phyloP scores from a whole-genome alignment of 2,888 invertebrate species.

The Belgica antarctica region DNA sequence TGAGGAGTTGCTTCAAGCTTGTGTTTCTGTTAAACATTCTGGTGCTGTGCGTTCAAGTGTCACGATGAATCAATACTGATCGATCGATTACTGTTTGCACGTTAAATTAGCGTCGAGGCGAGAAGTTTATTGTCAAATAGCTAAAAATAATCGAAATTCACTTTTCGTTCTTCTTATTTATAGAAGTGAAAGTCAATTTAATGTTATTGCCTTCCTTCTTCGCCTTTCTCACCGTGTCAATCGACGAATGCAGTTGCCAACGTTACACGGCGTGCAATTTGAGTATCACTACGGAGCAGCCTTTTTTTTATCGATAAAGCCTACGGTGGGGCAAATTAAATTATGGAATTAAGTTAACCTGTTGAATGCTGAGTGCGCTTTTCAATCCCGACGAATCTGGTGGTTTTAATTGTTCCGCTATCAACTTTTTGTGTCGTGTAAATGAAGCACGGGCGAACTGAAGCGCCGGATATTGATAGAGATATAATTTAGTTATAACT shows the following conservation, averaged over 20 bases:
- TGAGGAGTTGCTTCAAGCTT: too few relatives aligned
- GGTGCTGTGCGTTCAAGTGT: background rate
- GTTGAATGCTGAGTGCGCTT: background rate
- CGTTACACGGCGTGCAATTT: background rate
- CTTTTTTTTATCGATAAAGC: background rate
- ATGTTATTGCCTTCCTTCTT: slow-evolving; percentile 4
- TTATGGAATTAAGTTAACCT: background rate
- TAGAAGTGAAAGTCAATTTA: slow-evolving; percentile 15
- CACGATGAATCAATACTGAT: slow-evolving; percentile 9
- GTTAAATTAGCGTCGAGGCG: too few relatives aligned
- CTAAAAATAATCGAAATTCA: slow-evolving; percentile 23
- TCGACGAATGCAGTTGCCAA: slow-evolving; percentile 1
- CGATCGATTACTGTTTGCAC: too few relatives aligned
- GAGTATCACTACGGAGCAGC: background rate
- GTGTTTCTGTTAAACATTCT: background rate
- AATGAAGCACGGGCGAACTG: too few relatives aligned
- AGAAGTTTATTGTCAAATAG: too few relatives aligned
- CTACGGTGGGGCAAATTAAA: background rate
- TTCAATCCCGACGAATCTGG: background rate
- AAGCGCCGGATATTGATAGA: background rate
- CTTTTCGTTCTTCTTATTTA: slow-evolving; percentile 1
- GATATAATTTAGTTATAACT: background rate
- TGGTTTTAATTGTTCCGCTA: background rate
- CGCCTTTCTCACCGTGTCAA: too few relatives aligned
- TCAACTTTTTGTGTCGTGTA: too few relatives aligned